phyloP scores from a whole-genome alignment of 2,888 invertebrate species.

The Hyppa rectilinea region DNA sequence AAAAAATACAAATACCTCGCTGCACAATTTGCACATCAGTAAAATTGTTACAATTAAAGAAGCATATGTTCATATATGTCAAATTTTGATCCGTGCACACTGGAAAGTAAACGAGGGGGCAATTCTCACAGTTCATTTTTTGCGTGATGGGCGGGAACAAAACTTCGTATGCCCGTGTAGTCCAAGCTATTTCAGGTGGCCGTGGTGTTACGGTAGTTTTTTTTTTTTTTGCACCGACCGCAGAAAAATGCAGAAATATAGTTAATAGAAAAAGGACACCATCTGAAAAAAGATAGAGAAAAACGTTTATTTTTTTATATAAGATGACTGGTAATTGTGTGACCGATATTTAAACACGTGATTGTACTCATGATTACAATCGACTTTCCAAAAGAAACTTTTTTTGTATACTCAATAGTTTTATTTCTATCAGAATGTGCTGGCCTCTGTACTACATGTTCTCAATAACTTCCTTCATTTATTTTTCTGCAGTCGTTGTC shows the following conservation, averaged over 20 bases:
- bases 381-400: too few species aligned
- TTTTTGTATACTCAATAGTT: too few species aligned
- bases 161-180: not conserved
- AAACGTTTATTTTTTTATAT: too few species aligned
- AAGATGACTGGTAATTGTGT: too few species aligned
- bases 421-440: too few species aligned
- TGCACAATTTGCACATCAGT: not conserved
- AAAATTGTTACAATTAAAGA: conserved; percentile 28
- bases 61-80: conserved; percentile 42
- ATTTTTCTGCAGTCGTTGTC: not conserved
- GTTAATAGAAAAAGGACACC: not conserved
- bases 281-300: conserved; percentile 15
- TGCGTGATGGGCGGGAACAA: conserved; percentile 28
- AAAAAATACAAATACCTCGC: conserved; percentile 43
- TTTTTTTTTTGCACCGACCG: too few species aligned
- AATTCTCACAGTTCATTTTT: not conserved
- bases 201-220: not conserved
- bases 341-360: too few species aligned
- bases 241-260: not conserved
- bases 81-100: conserved; percentile 37
- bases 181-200: not conserved
- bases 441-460: too few species aligned
- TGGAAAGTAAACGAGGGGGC: conserved; percentile 36
- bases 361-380: too few species aligned
- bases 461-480: too few species aligned